Conservation (phyloP, 1,140 invertebrate genomes). For the Reticulitermes speratus region DNA sequence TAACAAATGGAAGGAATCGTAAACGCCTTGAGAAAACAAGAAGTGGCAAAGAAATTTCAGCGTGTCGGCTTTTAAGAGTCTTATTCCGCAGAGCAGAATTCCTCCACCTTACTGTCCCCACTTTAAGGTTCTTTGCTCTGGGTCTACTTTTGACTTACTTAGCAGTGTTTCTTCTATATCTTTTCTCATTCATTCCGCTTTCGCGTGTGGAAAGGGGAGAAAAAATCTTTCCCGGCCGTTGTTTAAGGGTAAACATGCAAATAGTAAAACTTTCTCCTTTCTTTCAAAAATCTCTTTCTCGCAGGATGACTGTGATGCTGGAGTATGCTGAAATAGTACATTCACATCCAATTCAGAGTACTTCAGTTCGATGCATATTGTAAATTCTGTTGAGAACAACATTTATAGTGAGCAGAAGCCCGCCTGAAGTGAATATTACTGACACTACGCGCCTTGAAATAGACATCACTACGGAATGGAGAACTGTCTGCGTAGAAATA, state of each 20-base stretch:
- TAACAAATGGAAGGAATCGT: not conserved
- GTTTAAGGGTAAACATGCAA: not conserved
- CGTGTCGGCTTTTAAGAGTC: not conserved
- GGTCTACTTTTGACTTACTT: not conserved
- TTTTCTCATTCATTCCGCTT: not conserved
- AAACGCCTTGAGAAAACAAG: slow-evolving; percentile 10
- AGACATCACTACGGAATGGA: too few species aligned
- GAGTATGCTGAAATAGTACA: too few species aligned
- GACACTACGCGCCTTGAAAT: too few species aligned
- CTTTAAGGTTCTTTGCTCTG: not conserved
- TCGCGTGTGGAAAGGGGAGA: not conserved
- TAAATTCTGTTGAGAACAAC: too few species aligned
- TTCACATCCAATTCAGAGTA: too few species aligned
- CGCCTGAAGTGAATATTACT: too few species aligned
- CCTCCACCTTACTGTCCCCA: not conserved
- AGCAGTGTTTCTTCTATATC: not conserved
- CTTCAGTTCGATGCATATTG: too few species aligned
- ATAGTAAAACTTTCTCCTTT: not conserved
- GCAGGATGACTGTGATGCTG: too few species aligned
- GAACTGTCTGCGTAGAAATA: too few species aligned
- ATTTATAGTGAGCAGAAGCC: too few species aligned
- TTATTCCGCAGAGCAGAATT: not conserved
- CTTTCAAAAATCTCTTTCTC: too few species aligned
- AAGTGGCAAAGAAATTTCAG: not conserved
- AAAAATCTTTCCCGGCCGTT: not conserved